Percentiles rank a stretch among this genome's conserved stretches.
Evolutionary conservation across 2,888 invertebrate species (phyloP).

Genomic region (Sesia bembeciformis): DNA sequence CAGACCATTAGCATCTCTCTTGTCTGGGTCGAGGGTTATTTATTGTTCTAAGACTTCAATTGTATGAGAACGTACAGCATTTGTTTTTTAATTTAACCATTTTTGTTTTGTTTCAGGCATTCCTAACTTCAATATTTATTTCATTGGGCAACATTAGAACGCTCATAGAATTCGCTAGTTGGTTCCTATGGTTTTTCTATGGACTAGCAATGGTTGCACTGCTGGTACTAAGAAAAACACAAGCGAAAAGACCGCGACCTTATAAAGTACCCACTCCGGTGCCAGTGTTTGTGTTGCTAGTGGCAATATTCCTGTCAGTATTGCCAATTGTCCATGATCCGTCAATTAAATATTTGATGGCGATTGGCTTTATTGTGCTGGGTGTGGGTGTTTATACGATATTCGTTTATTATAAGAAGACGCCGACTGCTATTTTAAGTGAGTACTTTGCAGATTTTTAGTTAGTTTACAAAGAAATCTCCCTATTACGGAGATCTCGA

Average conservation of each 20-base stretch:
- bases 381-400: slow-evolving; percentile 83
- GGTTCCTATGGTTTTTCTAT: slow-evolving; percentile 91
- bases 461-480: background rate
- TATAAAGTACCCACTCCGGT: slow-evolving; percentile 83
- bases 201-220: slow-evolving; percentile 87
- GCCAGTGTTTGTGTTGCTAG: slow-evolving; percentile 80
- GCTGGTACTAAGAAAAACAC: slow-evolving; percentile 81
- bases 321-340: slow-evolving; percentile 85
- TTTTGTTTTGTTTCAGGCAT: slow-evolving; percentile 60
- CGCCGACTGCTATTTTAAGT: slow-evolving; percentile 77
- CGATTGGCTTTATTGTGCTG: slow-evolving; percentile 79
- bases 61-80: background rate
- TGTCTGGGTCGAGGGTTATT: too few relatives aligned
- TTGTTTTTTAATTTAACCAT: background rate
- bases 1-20: too few relatives aligned
- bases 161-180: slow-evolving; percentile 89
- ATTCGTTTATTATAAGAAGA: slow-evolving; percentile 81
- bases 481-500: too few relatives aligned
- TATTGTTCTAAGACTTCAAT: too few relatives aligned
- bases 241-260: slow-evolving; percentile 79
- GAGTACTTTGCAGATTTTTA: slow-evolving; percentile 31
- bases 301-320: slow-evolving; percentile 82
- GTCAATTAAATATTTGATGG: slow-evolving; percentile 83
- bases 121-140: slow-evolving; percentile 82
- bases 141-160: slow-evolving; percentile 82